Conservation (phyloP, 1,140 invertebrate genomes). For the Drosophila ogumai region DNA sequence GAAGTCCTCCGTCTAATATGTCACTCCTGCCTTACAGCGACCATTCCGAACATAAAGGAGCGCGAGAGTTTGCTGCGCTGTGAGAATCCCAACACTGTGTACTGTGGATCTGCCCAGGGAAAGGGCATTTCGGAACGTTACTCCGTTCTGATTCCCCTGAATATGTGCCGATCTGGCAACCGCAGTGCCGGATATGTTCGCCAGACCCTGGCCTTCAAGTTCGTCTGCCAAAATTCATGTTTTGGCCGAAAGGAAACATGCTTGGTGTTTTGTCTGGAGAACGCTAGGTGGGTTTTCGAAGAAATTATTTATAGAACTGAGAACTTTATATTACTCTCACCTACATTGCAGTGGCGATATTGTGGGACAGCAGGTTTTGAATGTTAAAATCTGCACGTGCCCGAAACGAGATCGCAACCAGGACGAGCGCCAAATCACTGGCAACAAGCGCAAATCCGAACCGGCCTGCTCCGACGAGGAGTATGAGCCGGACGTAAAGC, state of each 20-base stretch:
- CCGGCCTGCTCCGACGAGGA: slow-evolving; percentile 40
- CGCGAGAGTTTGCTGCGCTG: slow-evolving; percentile 70
- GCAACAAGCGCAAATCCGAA: slow-evolving; percentile 47
- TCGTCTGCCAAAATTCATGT: slow-evolving; percentile 80
- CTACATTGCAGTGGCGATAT: slow-evolving; percentile 67
- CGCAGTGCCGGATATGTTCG: slow-evolving; percentile 39
- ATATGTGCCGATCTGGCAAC: slow-evolving; percentile 47
- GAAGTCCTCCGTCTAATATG: background rate
- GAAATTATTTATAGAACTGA: background rate
- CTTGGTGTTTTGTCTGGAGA: slow-evolving; percentile 74
- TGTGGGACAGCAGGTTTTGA: slow-evolving; percentile 67
- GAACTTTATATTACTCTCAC: background rate
- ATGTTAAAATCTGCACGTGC: slow-evolving; percentile 77
- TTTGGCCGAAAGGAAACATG: slow-evolving; percentile 76
- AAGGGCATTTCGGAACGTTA: slow-evolving; percentile 79
- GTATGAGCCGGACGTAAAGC: slow-evolving; percentile 39
- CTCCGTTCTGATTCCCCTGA: slow-evolving; percentile 74
- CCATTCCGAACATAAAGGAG: slow-evolving; percentile 29
- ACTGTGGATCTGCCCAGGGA: slow-evolving; percentile 64
- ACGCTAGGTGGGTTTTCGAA: slow-evolving; percentile 42
- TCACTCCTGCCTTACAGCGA: slow-evolving; percentile 16
- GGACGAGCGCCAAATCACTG: slow-evolving; percentile 50
- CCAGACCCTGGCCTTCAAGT: slow-evolving; percentile 76
- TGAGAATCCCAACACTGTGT: slow-evolving; percentile 69
- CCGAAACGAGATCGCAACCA: slow-evolving; percentile 74